phyloP scores from a whole-genome alignment of 2,888 invertebrate species.

The Drosophila nigricruria region DNA sequence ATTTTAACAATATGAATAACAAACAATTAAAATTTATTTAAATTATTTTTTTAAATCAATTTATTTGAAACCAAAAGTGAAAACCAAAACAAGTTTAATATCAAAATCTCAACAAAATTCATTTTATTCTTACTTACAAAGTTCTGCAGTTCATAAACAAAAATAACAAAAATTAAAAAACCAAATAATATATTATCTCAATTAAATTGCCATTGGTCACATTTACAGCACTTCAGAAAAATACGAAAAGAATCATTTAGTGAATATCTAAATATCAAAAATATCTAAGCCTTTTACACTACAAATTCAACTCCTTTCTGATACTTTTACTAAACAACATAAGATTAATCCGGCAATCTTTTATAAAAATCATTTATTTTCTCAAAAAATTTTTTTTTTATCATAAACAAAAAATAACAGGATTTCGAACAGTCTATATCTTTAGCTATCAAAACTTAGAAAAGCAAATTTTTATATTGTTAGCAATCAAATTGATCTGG shows the following conservation, averaged over 20 bases:
- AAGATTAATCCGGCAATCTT: too few relatives aligned
- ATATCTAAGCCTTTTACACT: not conserved
- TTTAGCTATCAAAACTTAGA: not conserved
- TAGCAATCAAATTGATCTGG: not conserved
- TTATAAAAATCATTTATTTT: not conserved
- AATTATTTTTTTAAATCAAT: not conserved
- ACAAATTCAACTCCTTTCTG: not conserved
- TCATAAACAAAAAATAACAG: not conserved
- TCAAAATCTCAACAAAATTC: not conserved
- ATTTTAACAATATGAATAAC: not conserved
- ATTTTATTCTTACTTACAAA: not conserved
- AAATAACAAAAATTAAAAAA: not conserved
- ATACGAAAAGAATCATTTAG: not conserved
- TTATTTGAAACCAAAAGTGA: not conserved
- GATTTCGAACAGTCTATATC: not conserved
- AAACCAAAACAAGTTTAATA: not conserved
- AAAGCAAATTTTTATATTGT: not conserved
- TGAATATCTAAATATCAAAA: not conserved
- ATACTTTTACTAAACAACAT: not conserved
- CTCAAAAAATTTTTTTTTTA: not conserved
- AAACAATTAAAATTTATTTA: not conserved
- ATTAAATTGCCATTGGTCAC: not conserved
- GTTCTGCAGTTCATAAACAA: not conserved
- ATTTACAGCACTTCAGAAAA: not conserved
- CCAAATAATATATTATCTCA: not conserved